Base-by-base conservation (phyloP, 2,113 vertebrate species). In the Antennarius striatus region DNA sequence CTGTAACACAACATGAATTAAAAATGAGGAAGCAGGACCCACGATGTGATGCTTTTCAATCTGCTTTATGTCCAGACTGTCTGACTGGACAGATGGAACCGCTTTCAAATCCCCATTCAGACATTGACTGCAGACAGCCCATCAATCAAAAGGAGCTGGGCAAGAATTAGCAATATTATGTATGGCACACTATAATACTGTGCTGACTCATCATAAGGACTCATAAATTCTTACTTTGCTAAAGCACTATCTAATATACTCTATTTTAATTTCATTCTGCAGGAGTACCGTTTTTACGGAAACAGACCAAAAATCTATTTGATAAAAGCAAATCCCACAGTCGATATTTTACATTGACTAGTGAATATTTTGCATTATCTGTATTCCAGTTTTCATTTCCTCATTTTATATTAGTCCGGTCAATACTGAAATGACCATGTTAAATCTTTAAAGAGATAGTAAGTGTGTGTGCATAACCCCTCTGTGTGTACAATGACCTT, bases 1-100 rank as follows among this genome's bases (percentile, higher is more conserved):
- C 57, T 40, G 73, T 71, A 79, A 78, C 71, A 63, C 13, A 2
- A 8, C 75, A 92, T 92, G 90, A 91, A 92, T 91, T 81, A 92
- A 90, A 89, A 79, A 91, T 89, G 88, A 90, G 84, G 59, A 28
- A 36, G 64, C 60, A 61, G 14, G 69, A n/a, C 65, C 60, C 32
- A 12, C 59, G 8, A 11, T 56, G 54, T 48, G 43, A 74, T 74
- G 47, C 50, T 50, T 64, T 60, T 48, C 83, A 75, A 88, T 87
- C 71, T 66, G 68, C 63, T 87, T 84, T 60, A 86, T 80, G 80
- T 82, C 67, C 72, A 61, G 51, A 46, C 40, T 0, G 55, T 53
- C 43, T 68, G 51, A 71, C 75, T 36, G 63, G 67, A 62, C 55
- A 29, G 68, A 71, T 57, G 62, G 55, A 59, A 39, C 51, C 10